Base-by-base conservation (phyloP, 2,113 vertebrate genomes). In the Oreochromis aureus region DNA sequence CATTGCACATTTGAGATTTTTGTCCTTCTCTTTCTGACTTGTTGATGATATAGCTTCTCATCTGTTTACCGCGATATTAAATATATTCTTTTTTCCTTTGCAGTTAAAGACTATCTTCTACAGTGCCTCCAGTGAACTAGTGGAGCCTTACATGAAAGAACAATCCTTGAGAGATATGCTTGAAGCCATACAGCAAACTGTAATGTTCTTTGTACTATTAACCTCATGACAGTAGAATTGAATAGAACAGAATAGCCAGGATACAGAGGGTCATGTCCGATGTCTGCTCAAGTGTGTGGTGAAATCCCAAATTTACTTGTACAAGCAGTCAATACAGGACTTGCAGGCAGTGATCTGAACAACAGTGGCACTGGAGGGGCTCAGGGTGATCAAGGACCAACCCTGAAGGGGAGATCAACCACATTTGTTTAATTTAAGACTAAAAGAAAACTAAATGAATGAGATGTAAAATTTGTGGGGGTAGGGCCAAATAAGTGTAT, bases 171-270 rank as follows among this genome's bases (percentile, higher is more conserved):
- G 4, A 10, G 0, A 0, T 0, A 0, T 7, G 2, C 59, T 95
- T 2, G 2, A 41, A 0, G 2, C 0, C 0, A 0, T 89, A 0
- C 91, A 94, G 34, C 0, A 2, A 5, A 0, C 0, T 7, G 93
- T 95, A 92, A 93, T 32, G 39, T 78, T 73, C 12, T 66, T 51
- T 27, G 2, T 16, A 63, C 12, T 19, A 7, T 81, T 46, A 24
- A 58, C 22, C 48, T 22, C 6, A 69, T 69, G 34, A 69, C 63
- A 39, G 34, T 39, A 39, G 63, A 69, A 66, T 66, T 3, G 36
- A 66, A 66, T 39, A 69, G 34, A 69, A 69, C 34, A 69, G 63
- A 69, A 24, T 24, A 24, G 22, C 22, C 22, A 24, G 22, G 22
- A 24, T 39, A 76, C 71, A 32, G 44, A 48, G 46, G 44, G 10